These are phyloP conservation scores for Muraenolepis orangiensis DNA, from an alignment of 2,797 vertebrate species.

Conservation along the genomic window DNA sequence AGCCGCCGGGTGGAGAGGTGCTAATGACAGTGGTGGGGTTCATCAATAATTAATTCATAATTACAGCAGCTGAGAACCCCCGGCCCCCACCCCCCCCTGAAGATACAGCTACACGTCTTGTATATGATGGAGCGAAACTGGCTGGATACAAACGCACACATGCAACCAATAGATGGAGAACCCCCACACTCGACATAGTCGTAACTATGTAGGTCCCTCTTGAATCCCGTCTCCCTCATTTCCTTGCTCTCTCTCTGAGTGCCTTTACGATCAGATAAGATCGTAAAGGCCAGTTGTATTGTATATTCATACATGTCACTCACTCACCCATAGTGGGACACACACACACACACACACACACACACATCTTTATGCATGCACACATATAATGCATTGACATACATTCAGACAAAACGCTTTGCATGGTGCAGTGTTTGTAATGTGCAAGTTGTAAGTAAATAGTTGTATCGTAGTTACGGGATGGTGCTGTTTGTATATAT, in stretches of 20 bases:
- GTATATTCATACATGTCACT: not conserved
- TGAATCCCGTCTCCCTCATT: not conserved
- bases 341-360: not conserved
- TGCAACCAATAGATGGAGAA: not conserved
- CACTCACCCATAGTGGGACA: not conserved
- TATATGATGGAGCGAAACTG: not conserved
- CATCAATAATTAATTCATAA: conserved; percentile 21
- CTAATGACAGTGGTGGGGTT: conserved; percentile 21
- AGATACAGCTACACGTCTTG: not conserved
- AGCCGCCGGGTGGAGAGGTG: not conserved
- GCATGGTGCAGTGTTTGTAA: too few relatives aligned
- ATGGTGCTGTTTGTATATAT: too few relatives aligned
- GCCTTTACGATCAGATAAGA: not conserved
- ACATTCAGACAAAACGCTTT: too few relatives aligned
- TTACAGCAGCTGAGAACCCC: not conserved
- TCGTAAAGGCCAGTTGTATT: not conserved
- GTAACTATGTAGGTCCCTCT: too few relatives aligned
- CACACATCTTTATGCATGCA: too few relatives aligned
- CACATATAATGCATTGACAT: too few relatives aligned
- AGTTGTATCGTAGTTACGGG: too few relatives aligned
- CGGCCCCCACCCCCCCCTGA: not conserved
- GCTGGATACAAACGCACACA: not conserved
- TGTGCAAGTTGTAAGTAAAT: too few relatives aligned
- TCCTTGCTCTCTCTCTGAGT: too few relatives aligned
- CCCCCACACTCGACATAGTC: too few relatives aligned